Percentiles rank a stretch among this genome's conserved stretches.
These are phyloP conservation scores for Tetramorium alpestre DNA, from an alignment of 1,140 invertebrate species.

Conservation along the genomic window DNA sequence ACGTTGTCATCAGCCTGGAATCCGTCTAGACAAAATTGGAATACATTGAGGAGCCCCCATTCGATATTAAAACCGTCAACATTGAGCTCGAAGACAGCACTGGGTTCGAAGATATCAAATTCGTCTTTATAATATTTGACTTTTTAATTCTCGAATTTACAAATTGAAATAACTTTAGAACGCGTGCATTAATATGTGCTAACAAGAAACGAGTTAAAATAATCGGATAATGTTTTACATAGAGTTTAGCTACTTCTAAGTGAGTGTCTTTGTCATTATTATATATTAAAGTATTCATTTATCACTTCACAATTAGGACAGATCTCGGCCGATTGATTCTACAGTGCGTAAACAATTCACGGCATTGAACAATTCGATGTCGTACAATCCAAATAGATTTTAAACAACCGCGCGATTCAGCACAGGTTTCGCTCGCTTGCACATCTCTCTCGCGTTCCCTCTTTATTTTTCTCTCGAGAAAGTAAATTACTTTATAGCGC, in stretches of 20 bases:
- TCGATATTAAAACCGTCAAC: background rate
- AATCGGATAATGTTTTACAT: background rate
- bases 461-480: constrained; percentile 54
- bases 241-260: background rate
- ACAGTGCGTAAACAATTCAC: background rate
- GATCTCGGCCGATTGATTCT: background rate
- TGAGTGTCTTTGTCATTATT: background rate
- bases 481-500: constrained; percentile 53
- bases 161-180: background rate
- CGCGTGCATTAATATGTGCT: background rate
- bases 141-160: background rate
- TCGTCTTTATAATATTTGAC: background rate
- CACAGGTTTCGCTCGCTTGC: background rate
- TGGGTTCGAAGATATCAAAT: background rate
- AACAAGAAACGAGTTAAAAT: background rate
- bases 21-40: constrained; percentile 11
- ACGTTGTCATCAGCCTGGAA: constrained; percentile 35
- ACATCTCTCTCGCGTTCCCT: background rate
- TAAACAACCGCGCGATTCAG: constrained; percentile 12
- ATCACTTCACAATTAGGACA: background rate
- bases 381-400: constrained; percentile 39
- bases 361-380: background rate
- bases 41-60: background rate
- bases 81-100: background rate
- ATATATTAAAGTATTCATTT: background rate